Percentiles rank a stretch among this genome's conserved stretches.
These are phyloP conservation scores for Sinohyriopsis cumingii DNA, from an alignment of 2,888 invertebrate species.

Conservation along the genomic window DNA sequence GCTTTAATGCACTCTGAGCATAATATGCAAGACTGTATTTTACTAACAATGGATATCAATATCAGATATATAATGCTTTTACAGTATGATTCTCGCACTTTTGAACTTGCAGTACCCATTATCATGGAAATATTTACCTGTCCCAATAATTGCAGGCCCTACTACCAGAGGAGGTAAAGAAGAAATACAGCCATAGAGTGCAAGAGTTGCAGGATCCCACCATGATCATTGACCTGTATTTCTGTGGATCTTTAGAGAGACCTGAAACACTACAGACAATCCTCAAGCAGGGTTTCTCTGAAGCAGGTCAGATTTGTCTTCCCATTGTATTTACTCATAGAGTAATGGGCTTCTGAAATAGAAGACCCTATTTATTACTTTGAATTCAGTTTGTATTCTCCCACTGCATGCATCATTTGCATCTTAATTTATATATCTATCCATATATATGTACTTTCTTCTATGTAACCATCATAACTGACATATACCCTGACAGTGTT, in stretches of 20 bases:
- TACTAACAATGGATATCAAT: too few relatives aligned
- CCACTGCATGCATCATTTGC: too few relatives aligned
- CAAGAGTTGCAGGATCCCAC: constrained; percentile 45
- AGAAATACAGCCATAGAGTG: constrained; percentile 39
- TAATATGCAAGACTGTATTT: too few relatives aligned
- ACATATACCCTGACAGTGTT: too few relatives aligned
- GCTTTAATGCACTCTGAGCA: too few relatives aligned
- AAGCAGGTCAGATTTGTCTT: constrained; percentile 47
- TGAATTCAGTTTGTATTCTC: too few relatives aligned
- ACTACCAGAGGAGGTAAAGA: constrained; percentile 41
- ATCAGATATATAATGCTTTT: too few relatives aligned
- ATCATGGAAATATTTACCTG: background rate
- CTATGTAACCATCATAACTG: too few relatives aligned
- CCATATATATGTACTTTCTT: too few relatives aligned
- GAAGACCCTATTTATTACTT: background rate
- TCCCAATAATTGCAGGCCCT: constrained; percentile 36
- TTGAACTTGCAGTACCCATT: too few relatives aligned
- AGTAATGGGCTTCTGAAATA: background rate
- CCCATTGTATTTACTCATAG: background rate
- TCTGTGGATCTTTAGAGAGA: constrained; percentile 60
- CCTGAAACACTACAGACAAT: constrained; percentile 60
- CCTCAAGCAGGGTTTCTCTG: constrained; percentile 61
- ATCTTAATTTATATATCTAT: too few relatives aligned
- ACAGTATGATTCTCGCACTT: too few relatives aligned
- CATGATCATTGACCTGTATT: constrained; percentile 63